These are phyloP conservation scores for Knipowitschia caucasica DNA, from an alignment of 2,797 vertebrate genomes.

Conservation along the genomic window DNA sequence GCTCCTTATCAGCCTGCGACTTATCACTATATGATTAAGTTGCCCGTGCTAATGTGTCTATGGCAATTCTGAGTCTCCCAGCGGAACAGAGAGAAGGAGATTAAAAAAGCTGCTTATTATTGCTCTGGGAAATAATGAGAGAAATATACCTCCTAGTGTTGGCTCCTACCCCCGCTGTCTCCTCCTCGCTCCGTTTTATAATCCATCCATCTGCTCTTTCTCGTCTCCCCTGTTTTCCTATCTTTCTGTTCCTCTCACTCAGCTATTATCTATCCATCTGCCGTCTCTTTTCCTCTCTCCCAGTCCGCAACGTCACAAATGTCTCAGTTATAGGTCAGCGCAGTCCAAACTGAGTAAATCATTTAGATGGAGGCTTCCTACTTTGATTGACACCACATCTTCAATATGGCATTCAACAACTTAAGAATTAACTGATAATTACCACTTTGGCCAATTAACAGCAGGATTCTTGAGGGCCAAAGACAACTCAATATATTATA, in stretches of 20 bases:
- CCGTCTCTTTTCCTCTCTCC: background rate
- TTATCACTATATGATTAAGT: slow-evolving; percentile 55
- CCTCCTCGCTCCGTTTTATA: background rate
- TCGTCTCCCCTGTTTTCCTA: background rate
- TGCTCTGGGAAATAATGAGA: slow-evolving; percentile 24
- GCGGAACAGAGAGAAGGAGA: slow-evolving; percentile 29
- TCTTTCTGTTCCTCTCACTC: background rate
- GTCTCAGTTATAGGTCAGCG: no score
- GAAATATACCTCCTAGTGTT: slow-evolving; percentile 15
- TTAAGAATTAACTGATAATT: no score
- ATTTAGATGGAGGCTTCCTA: no score
- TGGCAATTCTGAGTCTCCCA: slow-evolving; percentile 38
- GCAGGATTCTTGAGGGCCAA: no score
- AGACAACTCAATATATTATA: no score
- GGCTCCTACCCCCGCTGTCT: background rate
- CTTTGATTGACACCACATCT: no score
- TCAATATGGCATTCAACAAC: no score
- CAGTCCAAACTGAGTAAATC: no score
- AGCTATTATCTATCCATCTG: background rate
- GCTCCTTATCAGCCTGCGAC: slow-evolving; percentile 30
- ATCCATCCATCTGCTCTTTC: background rate
- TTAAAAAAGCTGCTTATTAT: slow-evolving; percentile 31
- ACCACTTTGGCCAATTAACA: no score
- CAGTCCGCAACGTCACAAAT: no score
- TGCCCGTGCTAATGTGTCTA: slow-evolving; percentile 26